phyloP scores from a whole-genome alignment of 1,140 invertebrate species.

The Drosophila rhopaloa region DNA sequence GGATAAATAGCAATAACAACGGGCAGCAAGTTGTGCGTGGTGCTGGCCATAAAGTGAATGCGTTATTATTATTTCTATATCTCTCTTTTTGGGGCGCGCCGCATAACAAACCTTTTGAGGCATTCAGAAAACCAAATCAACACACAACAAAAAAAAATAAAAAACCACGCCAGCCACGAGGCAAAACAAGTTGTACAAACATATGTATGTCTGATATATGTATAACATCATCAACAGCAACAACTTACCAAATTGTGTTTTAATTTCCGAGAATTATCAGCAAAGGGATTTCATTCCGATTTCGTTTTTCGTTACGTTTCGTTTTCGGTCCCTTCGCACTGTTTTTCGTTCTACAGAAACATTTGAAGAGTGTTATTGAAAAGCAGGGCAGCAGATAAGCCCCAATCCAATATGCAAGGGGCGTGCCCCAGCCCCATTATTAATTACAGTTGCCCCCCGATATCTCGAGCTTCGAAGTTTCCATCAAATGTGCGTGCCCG shows the following conservation, averaged over 20 bases:
- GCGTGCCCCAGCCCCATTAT: conserved; percentile 24
- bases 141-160: conserved; percentile 24
- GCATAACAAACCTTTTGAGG: conserved; percentile 76
- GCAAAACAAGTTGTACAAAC: conserved; percentile 74
- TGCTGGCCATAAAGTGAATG: conserved; percentile 71
- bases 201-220: conserved; percentile 49
- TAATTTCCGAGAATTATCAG: conserved; percentile 77
- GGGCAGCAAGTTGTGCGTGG: conserved; percentile 51
- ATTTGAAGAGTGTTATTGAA: conserved; percentile 65
- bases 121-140: conserved; percentile 61
- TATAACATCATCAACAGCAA: conserved; percentile 57
- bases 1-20: conserved; percentile 74
- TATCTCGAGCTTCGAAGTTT: conserved; percentile 43
- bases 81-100: conserved; percentile 67
- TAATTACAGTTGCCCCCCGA: conserved; percentile 29
- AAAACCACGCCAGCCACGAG: conserved; percentile 53
- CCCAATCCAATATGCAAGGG: conserved; percentile 44
- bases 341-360: conserved; percentile 64
- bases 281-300: conserved; percentile 42
- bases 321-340: conserved; percentile 18
- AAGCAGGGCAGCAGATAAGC: conserved; percentile 39
- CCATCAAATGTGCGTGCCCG: conserved; percentile 69
- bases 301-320: conserved; percentile 26
- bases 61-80: conserved; percentile 57
- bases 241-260: conserved; percentile 69